Percentiles rank a stretch among this genome's conserved stretches.
Conservation (phyloP, 2,797 vertebrate species). For the Garrulus glandarius region DNA sequence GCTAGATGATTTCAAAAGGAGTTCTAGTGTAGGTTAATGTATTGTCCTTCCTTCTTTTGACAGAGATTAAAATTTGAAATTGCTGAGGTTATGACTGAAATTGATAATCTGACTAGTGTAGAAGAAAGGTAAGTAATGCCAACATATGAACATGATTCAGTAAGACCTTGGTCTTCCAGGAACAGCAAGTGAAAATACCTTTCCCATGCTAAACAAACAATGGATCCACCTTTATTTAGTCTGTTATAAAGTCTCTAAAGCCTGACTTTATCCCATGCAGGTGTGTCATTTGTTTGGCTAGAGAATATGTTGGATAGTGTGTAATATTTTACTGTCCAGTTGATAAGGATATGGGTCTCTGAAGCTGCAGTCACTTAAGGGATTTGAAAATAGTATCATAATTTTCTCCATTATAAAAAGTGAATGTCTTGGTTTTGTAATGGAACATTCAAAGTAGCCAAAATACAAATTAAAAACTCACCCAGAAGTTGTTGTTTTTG, state of each 20-base stretch:
- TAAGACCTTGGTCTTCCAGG: neutral
- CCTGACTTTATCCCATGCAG: neutral
- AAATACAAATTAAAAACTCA: neutral
- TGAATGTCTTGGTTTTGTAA: neutral
- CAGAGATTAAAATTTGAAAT: conserved; percentile 98
- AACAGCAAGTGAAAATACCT: neutral
- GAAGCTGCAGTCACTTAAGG: neutral
- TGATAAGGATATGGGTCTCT: neutral
- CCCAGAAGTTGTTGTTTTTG: neutral
- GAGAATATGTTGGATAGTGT: neutral
- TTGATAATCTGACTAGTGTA: conserved; percentile 91
- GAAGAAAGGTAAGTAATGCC: conserved; percentile 86
- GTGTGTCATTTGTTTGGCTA: neutral
- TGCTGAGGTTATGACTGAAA: conserved; percentile 97
- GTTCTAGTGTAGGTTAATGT: neutral
- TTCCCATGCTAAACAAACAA: neutral
- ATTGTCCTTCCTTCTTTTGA: conserved; percentile 19
- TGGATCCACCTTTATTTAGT: neutral
- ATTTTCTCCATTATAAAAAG: neutral
- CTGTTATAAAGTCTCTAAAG: neutral
- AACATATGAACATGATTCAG: neutral
- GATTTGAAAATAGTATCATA: neutral
- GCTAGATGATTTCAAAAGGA: neutral
- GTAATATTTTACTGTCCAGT: neutral
- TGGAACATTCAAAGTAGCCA: neutral